Conservation (phyloP, 2,113 vertebrate genomes). For the Triplophysa rosa region DNA sequence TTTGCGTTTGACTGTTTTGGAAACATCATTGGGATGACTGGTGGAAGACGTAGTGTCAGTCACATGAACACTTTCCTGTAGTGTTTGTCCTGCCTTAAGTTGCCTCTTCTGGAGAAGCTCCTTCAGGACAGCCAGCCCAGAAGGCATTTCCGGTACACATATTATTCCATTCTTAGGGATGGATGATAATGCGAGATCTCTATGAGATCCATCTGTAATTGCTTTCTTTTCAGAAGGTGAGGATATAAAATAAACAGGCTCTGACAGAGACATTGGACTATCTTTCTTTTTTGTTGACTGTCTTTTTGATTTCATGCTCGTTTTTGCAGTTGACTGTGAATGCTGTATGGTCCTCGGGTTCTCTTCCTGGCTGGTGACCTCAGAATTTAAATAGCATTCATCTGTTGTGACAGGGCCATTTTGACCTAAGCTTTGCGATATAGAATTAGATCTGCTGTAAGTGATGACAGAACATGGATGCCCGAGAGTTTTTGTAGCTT, state of each 20-base stretch:
- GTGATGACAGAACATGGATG: slow-evolving; percentile 53
- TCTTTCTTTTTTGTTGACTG: slow-evolving; percentile 79
- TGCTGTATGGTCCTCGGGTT: slow-evolving; percentile 25
- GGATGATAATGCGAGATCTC: slow-evolving; percentile 26
- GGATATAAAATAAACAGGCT: slow-evolving; percentile 66
- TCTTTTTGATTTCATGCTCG: slow-evolving; percentile 65
- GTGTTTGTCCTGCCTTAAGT: slow-evolving; percentile 69
- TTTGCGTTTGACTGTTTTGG: slow-evolving; percentile 74
- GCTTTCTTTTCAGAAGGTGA: slow-evolving; percentile 56
- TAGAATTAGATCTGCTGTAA: slow-evolving; percentile 38
- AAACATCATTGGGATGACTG: slow-evolving; percentile 65
- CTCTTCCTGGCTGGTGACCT: slow-evolving; percentile 48
- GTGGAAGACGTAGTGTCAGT: slow-evolving; percentile 63
- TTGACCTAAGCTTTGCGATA: slow-evolving; percentile 24
- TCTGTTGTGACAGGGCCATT: slow-evolving; percentile 51
- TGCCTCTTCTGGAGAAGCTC: slow-evolving; percentile 91
- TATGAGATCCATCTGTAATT: slow-evolving; percentile 12
- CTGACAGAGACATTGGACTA: slow-evolving; percentile 69
- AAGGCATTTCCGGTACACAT: slow-evolving; percentile 78
- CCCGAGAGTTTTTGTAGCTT: slow-evolving; percentile 28
- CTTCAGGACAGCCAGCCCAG: slow-evolving; percentile 89
- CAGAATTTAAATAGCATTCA: slow-evolving; percentile 59
- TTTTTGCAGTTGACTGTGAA: slow-evolving; percentile 42
- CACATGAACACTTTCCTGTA: slow-evolving; percentile 65
- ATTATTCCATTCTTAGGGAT: slow-evolving; percentile 71